Percentiles rank a stretch among this genome's conserved stretches.
These are phyloP conservation scores for Jacana jacana DNA, from an alignment of 2,113 vertebrate species.

Conservation along the genomic window DNA sequence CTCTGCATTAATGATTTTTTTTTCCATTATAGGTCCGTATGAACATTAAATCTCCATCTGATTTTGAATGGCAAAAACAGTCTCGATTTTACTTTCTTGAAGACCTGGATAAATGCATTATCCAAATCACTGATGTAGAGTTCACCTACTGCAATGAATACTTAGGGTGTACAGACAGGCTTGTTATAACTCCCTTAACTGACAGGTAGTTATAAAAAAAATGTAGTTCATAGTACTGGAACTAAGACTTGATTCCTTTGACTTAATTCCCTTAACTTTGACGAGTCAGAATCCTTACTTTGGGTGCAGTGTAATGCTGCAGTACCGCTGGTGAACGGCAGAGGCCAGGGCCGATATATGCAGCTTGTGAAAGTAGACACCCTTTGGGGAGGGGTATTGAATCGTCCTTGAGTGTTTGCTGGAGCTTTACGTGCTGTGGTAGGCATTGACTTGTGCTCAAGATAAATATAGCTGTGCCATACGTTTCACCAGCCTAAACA, in stretches of 20 bases:
- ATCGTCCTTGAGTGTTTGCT: neutral
- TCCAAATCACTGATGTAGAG: constrained; percentile 74
- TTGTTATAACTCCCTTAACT: constrained; percentile 75
- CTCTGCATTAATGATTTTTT: neutral
- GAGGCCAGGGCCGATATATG: constrained; percentile 33
- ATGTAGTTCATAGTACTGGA: neutral
- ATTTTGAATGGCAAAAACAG: constrained; percentile 78
- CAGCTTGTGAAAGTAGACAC: neutral
- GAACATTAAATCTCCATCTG: constrained; percentile 69
- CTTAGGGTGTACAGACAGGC: constrained; percentile 74
- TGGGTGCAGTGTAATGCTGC: neutral
- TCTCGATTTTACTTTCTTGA: constrained; percentile 75
- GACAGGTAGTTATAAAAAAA: constrained; percentile 65
- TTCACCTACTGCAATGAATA: constrained; percentile 77
- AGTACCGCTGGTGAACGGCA: neutral
- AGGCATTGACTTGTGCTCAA: neutral
- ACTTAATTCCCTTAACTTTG: neutral
- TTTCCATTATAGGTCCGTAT: constrained; percentile 56
- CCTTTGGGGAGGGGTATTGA: neutral
- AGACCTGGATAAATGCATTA: constrained; percentile 71
- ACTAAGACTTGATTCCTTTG: neutral
- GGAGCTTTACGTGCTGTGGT: neutral
- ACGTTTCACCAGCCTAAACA: neutral
- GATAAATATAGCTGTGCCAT: neutral
- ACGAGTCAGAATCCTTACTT: neutral